These are phyloP conservation scores for Ataeniobius toweri DNA, from an alignment of 2,797 vertebrate genomes.

Conservation along the genomic window DNA sequence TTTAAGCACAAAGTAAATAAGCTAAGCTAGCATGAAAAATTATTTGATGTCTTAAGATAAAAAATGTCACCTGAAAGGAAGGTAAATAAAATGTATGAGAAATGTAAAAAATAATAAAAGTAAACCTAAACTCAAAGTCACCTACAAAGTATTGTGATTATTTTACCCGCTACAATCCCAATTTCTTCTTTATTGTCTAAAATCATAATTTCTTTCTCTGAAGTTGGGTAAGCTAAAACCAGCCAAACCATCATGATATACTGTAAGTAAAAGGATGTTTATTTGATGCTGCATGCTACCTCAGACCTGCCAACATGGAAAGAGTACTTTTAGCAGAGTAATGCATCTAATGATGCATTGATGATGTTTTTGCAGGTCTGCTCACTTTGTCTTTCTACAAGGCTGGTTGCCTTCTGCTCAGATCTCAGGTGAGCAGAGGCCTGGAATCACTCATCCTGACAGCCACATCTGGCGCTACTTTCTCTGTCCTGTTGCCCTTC, in stretches of 20 bases:
- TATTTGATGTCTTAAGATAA: background rate
- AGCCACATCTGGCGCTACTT: constrained; percentile 80
- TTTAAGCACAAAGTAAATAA: background rate
- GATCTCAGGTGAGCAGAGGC: constrained; percentile 73
- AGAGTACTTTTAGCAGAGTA: constrained; percentile 35
- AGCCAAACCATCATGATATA: background rate
- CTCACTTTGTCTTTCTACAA: constrained; percentile 35
- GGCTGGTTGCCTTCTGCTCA: constrained; percentile 58
- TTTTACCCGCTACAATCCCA: background rate
- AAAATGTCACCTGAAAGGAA: background rate
- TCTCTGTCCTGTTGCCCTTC: constrained; percentile 61
- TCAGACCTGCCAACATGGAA: constrained; percentile 24
- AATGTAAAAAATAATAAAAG: background rate
- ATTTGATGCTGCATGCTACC: constrained; percentile 15
- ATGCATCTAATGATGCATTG: constrained; percentile 35
- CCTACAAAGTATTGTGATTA: background rate
- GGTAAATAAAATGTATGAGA: background rate
- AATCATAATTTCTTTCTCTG: background rate
- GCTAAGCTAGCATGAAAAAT: background rate
- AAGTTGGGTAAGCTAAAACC: background rate
- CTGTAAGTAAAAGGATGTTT: constrained; percentile 1
- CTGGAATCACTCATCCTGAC: constrained; percentile 78
- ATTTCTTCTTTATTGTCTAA: background rate
- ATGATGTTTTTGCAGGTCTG: constrained; percentile 39
- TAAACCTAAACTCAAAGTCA: background rate